Conservation (phyloP, 2,113 vertebrate species). For the Spheniscus mendiculus region DNA sequence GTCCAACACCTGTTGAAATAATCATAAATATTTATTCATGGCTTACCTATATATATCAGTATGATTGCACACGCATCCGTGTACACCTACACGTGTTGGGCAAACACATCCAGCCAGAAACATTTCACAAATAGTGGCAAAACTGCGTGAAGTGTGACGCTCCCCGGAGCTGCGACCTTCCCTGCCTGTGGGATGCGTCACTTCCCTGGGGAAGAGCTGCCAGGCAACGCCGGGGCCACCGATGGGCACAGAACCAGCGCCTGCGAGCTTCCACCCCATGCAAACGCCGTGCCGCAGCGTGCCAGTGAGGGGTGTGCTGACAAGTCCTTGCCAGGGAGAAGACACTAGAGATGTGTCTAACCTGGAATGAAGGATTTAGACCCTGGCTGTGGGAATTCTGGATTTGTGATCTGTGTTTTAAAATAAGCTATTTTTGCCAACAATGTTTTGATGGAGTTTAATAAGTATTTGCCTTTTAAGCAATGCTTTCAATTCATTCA, state of each 20-base stretch:
- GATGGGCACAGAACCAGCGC: accelerated
- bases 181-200: accelerated
- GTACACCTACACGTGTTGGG: neutral
- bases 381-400: neutral
- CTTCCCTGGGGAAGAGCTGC: neutral
- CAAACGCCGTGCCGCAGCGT: accelerated
- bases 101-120: accelerated
- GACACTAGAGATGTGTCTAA: too few relatives aligned
- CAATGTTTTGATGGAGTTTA: neutral
- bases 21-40: accelerated
- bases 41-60: accelerated
- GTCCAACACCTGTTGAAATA: constrained; percentile 40
- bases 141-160: accelerated
- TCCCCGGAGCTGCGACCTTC: accelerated
- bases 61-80: accelerated
- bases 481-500: accelerated
- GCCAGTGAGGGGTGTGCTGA: accelerated
- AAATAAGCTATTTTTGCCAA: neutral
- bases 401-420: neutral
- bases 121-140: neutral
- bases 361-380: neutral
- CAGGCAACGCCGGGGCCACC: accelerated
- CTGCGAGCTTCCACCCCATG: accelerated
- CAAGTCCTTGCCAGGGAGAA: neutral
- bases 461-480: neutral